Conservation (phyloP, 2,113 vertebrate genomes). For the Tyrannus savana region DNA sequence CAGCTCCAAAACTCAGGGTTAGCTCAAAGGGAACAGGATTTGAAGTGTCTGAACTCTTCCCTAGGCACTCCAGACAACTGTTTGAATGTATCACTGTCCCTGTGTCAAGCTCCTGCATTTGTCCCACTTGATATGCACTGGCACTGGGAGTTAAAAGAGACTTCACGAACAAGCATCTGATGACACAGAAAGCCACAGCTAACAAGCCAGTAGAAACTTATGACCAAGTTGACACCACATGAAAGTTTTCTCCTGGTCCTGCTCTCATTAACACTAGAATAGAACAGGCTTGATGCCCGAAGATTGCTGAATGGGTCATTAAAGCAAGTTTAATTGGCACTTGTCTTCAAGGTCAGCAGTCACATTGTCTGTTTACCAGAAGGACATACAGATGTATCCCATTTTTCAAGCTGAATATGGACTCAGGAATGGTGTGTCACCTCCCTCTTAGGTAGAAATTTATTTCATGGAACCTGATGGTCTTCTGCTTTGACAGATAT, state of each 20-base stretch:
- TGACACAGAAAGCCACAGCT: not conserved
- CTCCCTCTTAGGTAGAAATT: not conserved
- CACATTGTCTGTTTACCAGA: not conserved
- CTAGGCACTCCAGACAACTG: not conserved
- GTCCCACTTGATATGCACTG: not conserved
- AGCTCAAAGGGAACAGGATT: not conserved
- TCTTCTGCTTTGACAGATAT: not conserved
- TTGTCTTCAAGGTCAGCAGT: not conserved
- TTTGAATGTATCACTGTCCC: not conserved
- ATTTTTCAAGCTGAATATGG: not conserved
- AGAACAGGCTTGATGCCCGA: not conserved
- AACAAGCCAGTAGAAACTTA: not conserved
- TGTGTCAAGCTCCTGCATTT: not conserved
- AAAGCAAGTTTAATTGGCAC: not conserved
- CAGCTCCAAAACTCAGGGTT: not conserved
- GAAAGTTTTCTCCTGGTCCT: not conserved
- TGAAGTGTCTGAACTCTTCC: not conserved
- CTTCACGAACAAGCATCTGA: not conserved
- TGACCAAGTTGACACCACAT: not conserved
- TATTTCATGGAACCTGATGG: not conserved
- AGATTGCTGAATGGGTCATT: not conserved
- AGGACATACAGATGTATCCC: not conserved
- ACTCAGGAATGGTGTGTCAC: not conserved
- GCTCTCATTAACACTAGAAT: not conserved
- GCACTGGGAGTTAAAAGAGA: not conserved